Evolutionary conservation across 2,797 vertebrate genomes (phyloP).

Genomic region (Cheirogaleus major): DNA sequence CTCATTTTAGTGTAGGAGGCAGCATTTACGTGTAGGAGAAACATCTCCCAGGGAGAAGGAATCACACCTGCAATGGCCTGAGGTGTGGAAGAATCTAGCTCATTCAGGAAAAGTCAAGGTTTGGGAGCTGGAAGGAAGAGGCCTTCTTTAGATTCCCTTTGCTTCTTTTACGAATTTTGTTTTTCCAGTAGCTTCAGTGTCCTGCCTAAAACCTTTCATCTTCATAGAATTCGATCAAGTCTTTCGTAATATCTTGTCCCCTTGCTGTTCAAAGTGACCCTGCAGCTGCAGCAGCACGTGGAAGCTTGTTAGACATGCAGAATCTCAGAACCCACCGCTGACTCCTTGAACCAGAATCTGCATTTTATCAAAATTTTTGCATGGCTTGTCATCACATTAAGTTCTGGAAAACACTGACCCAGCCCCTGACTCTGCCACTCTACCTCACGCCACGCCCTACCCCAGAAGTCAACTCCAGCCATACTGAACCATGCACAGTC

Average conservation of each 20-base stretch:
- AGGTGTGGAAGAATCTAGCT: neutral
- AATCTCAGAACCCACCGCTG: neutral
- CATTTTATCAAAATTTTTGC: neutral
- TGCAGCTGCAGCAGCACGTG: too few relatives aligned
- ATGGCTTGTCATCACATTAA: neutral
- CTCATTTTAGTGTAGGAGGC: neutral
- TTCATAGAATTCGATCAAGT: neutral
- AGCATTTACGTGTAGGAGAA: neutral
- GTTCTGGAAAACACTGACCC: neutral
- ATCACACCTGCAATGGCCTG: too few relatives aligned
- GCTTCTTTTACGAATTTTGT: neutral
- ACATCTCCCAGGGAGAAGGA: neutral
- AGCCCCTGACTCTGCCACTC: neutral
- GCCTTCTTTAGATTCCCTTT: neutral
- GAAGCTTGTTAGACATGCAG: neutral
- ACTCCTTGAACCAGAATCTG: neutral
- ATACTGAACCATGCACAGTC: fast-evolving
- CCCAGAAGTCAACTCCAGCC: neutral
- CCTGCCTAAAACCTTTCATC: neutral
- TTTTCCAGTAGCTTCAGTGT: neutral
- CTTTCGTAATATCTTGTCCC: neutral
- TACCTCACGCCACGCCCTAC: neutral
- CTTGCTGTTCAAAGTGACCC: neutral
- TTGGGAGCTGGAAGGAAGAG: neutral
- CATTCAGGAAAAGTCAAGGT: neutral